Base-by-base conservation (phyloP, 2,888 invertebrate genomes). In the Tridacna crocea region DNA sequence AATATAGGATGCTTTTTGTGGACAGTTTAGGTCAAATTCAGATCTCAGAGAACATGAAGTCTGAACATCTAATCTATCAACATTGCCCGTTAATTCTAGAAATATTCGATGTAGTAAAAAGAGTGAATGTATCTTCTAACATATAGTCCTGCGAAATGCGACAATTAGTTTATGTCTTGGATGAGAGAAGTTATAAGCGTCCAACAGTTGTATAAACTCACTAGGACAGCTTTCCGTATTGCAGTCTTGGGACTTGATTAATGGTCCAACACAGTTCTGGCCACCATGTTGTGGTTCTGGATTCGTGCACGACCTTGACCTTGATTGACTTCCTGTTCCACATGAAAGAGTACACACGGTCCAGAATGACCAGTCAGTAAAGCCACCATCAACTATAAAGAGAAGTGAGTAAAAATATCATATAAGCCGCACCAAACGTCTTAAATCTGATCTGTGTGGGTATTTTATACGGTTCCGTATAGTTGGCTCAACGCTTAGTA, bases 301-400 rank as follows among this genome's bases (percentile, higher is more conserved):
- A 19, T 75, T 75, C n/a, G 75, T 75, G 55, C 80, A 80, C 15
- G 61, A 15, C 26, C 80, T 63, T 72, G 80, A 63, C 47, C 80
- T 80, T 46, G 72, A 36, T 26, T 80, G 60, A 17, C 24, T 63
- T 48, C 80, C 80, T 4, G 70, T 61, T 13, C 72, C 80, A 72
- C 80, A 80, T 17, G 75, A 63, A 12, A 51, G 4, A 2, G 75
- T 46, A 61, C 80, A 80, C 15, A 60, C 24, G 17, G 22, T 27
- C 80, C 80, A 80, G 13, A 26, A 0, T 8, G 70, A 47, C 80
- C 80, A 80, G 19, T 19, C 48, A 15, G 75, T 70, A 19, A 60
- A 72, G 26, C 80, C 75, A 1, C 80, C 77, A 26, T 77, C 61
- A 19, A 72, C 77, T 77, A 48, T 6, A 55, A 55, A 36, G 36